phyloP scores from a whole-genome alignment of 2,113 vertebrate species.

The Barbus barbus region DNA sequence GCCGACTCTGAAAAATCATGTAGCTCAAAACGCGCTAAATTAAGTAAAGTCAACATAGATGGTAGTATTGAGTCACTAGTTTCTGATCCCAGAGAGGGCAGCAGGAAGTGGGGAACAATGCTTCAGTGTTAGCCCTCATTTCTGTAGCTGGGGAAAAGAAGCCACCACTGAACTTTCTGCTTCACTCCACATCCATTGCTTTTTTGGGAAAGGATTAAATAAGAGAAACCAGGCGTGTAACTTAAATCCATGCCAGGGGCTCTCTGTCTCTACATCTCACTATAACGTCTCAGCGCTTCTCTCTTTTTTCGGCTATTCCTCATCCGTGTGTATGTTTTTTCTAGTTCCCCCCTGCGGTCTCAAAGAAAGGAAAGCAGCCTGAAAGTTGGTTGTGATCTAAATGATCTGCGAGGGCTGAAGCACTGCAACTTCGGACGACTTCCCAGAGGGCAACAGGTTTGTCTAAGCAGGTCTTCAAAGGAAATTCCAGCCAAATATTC shows the following conservation, averaged over 20 bases:
- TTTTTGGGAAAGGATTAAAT: conserved; percentile 75
- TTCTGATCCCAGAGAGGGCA: conserved; percentile 61
- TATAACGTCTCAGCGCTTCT: neutral
- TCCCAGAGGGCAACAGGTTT: conserved; percentile 38
- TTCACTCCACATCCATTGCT: conserved; percentile 61
- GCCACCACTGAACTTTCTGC: conserved; percentile 53
- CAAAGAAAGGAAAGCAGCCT: conserved; percentile 35
- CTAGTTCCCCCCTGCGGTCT: conserved; percentile 9
- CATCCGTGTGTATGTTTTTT: neutral
- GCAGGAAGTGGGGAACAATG: conserved; percentile 75
- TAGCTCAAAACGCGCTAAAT: neutral
- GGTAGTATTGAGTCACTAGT: conserved; percentile 38
- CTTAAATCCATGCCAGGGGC: conserved; percentile 66
- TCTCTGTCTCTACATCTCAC: conserved; percentile 18
- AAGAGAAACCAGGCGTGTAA: conserved; percentile 71
- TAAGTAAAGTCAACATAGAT: conserved; percentile 33
- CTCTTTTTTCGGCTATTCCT: neutral
- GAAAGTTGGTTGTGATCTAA: conserved; percentile 12
- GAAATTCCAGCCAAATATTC: conserved; percentile 1
- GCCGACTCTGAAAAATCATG: neutral
- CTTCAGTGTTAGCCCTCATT: conserved; percentile 70
- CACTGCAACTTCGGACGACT: neutral
- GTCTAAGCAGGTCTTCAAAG: conserved; percentile 45
- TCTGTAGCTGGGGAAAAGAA: conserved; percentile 48
- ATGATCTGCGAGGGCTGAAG: conserved; percentile 9